A percentile compares a stretch with the other conserved stretches of the same genome.
These are phyloP conservation scores for Drosophila pegasa DNA, from an alignment of 2,888 invertebrate genomes.

Conservation along the genomic window DNA sequence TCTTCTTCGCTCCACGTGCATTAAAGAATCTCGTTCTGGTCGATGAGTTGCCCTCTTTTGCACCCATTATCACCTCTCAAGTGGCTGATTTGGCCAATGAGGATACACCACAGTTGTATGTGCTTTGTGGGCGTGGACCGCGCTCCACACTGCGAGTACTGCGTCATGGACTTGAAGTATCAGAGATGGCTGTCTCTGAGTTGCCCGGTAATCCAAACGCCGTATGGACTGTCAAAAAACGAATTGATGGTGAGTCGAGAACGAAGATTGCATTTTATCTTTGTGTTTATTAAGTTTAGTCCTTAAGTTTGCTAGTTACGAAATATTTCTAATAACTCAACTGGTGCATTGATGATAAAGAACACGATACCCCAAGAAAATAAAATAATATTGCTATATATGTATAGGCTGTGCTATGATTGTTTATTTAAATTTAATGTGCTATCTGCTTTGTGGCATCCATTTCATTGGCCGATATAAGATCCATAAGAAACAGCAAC, in stretches of 20 bases:
- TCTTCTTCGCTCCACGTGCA: constrained; percentile 98
- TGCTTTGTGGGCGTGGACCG: constrained; percentile 97
- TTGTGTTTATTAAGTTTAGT: constrained; percentile 43
- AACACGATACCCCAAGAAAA: constrained; percentile 47
- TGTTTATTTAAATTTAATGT: constrained; percentile 36
- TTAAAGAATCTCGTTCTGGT: constrained; percentile 97
- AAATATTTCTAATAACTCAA: constrained; percentile 67
- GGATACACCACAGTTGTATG: constrained; percentile 99
- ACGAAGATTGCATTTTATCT: constrained; percentile 2
- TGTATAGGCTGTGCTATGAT: constrained; percentile 36
- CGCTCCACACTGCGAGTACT: constrained; percentile 96
- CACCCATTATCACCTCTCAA: constrained; percentile 94
- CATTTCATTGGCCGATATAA: neutral
- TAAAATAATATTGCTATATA: constrained; percentile 42
- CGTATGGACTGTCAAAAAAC: constrained; percentile 99
- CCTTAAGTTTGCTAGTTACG: constrained; percentile 48
- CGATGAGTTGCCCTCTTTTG: constrained; percentile 98
- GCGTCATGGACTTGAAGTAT: constrained; percentile 98
- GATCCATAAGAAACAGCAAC: constrained; percentile 26
- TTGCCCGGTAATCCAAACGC: constrained; percentile 99
- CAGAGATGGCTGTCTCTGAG: constrained; percentile 99
- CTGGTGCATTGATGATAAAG: constrained; percentile 77
- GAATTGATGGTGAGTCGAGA: constrained; percentile 94
- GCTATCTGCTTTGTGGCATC: neutral
- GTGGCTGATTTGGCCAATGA: constrained; percentile 98